Evolutionary conservation across 2,797 vertebrate species (phyloP).

Genomic region (Macropodus opercularis): DNA sequence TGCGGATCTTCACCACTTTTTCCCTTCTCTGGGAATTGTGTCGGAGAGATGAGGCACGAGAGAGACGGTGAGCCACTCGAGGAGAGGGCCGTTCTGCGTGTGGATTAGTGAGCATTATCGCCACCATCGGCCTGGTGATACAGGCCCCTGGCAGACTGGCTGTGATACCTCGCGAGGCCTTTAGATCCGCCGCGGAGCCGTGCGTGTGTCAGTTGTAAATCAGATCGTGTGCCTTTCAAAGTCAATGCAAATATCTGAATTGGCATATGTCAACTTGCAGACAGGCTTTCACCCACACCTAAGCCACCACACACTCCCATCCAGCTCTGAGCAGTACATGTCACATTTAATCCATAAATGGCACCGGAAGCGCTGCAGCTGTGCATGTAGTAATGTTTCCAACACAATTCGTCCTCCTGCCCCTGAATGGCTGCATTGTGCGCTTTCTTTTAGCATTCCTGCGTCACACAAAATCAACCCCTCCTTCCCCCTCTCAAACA

Average conservation of each 20-base stretch:
- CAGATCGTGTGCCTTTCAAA: constrained; percentile 38
- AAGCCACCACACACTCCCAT: not conserved
- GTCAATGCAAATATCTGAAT: constrained; percentile 36
- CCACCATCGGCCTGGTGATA: constrained; percentile 70
- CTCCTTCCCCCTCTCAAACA: constrained; percentile 37
- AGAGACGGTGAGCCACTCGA: constrained; percentile 51
- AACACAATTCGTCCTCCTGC: constrained; percentile 11
- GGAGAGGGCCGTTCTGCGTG: constrained; percentile 77
- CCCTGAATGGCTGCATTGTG: constrained; percentile 28
- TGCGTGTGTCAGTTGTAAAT: no score
- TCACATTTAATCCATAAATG: not conserved
- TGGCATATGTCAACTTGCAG: constrained; percentile 31
- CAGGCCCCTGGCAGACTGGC: constrained; percentile 62
- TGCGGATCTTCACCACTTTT: constrained; percentile 12
- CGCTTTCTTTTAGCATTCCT: constrained; percentile 35
- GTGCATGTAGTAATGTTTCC: not conserved
- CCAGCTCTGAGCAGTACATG: constrained; percentile 10
- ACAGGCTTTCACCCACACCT: constrained; percentile 16
- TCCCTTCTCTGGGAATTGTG: constrained; percentile 20
- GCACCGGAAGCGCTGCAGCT: constrained; percentile 9
- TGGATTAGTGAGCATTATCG: constrained; percentile 80
- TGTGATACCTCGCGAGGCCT: constrained; percentile 72
- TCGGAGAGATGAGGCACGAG: constrained; percentile 23
- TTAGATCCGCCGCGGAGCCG: constrained; percentile 49
- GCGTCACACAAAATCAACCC: constrained; percentile 55